phyloP scores from a whole-genome alignment of 2,888 invertebrate species.

The Acanthacorydalis orientalis region DNA sequence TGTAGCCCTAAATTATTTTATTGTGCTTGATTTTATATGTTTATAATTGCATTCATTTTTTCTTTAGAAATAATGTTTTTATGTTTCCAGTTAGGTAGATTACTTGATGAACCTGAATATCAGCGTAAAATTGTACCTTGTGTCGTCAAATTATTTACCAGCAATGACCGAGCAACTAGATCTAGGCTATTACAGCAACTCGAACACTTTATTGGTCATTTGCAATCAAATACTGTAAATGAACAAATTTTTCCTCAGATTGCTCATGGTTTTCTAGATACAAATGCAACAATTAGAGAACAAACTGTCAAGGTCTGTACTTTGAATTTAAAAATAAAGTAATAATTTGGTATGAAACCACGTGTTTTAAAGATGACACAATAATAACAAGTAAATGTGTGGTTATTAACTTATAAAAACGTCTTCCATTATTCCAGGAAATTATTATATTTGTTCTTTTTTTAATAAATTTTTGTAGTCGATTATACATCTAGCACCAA shows the following conservation, averaged over 20 bases:
- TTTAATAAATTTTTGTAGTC: slow-evolving; percentile 47
- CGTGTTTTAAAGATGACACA: too few species aligned
- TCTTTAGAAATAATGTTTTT: background rate
- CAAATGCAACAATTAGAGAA: slow-evolving; percentile 91
- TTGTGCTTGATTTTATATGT: background rate
- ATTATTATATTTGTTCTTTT: too few species aligned
- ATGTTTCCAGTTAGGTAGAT: slow-evolving; percentile 62
- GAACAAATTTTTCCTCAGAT: slow-evolving; percentile 92
- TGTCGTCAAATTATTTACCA: slow-evolving; percentile 89
- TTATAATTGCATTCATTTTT: background rate
- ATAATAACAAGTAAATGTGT: too few species aligned
- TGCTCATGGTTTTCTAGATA: slow-evolving; percentile 89
- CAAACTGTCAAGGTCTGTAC: slow-evolving; percentile 77
- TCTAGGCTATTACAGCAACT: slow-evolving; percentile 86
- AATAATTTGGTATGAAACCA: background rate
- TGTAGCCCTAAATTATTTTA: background rate
- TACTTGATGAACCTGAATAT: slow-evolving; percentile 81
- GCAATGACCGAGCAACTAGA: slow-evolving; percentile 89
- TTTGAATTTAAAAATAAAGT: too few species aligned
- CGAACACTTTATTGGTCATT: slow-evolving; percentile 73
- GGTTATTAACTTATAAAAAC: too few species aligned
- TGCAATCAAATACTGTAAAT: slow-evolving; percentile 71
- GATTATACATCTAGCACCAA: slow-evolving; percentile 86
- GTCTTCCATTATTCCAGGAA: too few species aligned
- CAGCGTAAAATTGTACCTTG: slow-evolving; percentile 94